Evolutionary conservation across 2,113 vertebrate genomes (phyloP), one percentile per base, ranked within the genome.

Genomic region (Zosterops pallidus): DNA sequence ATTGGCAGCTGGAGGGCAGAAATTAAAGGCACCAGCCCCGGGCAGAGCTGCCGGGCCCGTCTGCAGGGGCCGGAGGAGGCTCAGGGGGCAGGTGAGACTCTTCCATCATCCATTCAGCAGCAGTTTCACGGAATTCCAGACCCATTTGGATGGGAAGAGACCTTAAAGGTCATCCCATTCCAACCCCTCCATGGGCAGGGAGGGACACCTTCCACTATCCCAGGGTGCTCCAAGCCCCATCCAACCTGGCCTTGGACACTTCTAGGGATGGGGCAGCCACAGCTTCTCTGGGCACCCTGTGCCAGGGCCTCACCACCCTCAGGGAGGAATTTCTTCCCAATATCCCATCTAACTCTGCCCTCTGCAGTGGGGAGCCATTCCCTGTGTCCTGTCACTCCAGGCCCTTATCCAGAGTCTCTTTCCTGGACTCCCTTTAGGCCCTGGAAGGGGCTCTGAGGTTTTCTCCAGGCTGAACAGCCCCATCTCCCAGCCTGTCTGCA

Each of bases 151-250:
- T 26, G 33, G 63, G 52, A 62, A 69, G 47, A 28, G 9, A 42
- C 29, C 8, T 53, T 68, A 53, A 53, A 75, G 11, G 5, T 53
- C n/a, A 47, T 3, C 33, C 25, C 24, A 6, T 47, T 18, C 69
- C 69, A 75, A 3, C 3, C 3, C 23, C 23, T 59, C 60, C 33
- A 9, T 4, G 31, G 18, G 8, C 52, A 74, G 26, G 14, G 23
- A 46, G 26, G 14, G 23, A 46, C 37, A 52, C 22, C 12, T 89
- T 14, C 17, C 68, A 4, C 19, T 12, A 0, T 7, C 4, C 60
- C 69, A 39, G 60, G 0, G 0, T 53, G 39, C 20, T 60, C 62
- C 39, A 41, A 53, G n/a, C 20, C 39, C 33, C 0, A 0, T 67
- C 46, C 77, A 60, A 0, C 33, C 19, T 12, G 33, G 28, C 33